These are phyloP conservation scores for Athripsodes cinereus DNA, from an alignment of 2,888 invertebrate genomes.

Conservation along the genomic window DNA sequence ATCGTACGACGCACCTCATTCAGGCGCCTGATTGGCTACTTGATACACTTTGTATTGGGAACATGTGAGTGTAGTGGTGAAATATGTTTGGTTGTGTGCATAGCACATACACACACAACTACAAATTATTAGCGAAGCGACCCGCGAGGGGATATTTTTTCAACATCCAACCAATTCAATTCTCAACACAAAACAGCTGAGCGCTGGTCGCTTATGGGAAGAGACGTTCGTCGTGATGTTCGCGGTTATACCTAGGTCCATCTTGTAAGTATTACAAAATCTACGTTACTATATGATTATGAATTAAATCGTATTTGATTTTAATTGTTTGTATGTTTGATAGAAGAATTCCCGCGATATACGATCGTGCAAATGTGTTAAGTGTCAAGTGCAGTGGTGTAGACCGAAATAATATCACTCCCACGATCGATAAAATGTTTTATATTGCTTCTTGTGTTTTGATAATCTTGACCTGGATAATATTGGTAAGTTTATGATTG, in stretches of 20 bases:
- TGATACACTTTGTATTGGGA: too few relatives aligned
- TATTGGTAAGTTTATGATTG: constrained; percentile 14
- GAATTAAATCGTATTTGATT: constrained; percentile 17
- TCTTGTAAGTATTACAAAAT: constrained; percentile 50
- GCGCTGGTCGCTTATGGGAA: constrained; percentile 20
- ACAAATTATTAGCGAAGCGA: too few relatives aligned
- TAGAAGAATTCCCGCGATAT: background rate
- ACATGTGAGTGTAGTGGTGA: too few relatives aligned
- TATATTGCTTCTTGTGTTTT: constrained; percentile 16
- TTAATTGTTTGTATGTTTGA: background rate
- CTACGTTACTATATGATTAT: constrained; percentile 31
- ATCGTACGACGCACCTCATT: too few relatives aligned
- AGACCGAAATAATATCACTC: constrained; percentile 14
- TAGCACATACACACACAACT: too few relatives aligned
- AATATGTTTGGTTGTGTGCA: too few relatives aligned
- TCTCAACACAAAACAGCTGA: constrained; percentile 14
- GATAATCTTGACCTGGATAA: constrained; percentile 23
- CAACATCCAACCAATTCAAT: background rate
- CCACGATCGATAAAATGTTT: constrained; percentile 19
- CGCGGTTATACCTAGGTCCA: constrained; percentile 43
- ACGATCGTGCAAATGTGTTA: constrained; percentile 14
- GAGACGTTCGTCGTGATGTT: constrained; percentile 39
- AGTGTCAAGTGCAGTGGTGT: constrained; percentile 6
- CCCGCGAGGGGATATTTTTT: background rate
- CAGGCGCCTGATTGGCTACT: too few relatives aligned